Conservation (phyloP, 2,888 invertebrate species). For the Alsophila aescularia region DNA sequence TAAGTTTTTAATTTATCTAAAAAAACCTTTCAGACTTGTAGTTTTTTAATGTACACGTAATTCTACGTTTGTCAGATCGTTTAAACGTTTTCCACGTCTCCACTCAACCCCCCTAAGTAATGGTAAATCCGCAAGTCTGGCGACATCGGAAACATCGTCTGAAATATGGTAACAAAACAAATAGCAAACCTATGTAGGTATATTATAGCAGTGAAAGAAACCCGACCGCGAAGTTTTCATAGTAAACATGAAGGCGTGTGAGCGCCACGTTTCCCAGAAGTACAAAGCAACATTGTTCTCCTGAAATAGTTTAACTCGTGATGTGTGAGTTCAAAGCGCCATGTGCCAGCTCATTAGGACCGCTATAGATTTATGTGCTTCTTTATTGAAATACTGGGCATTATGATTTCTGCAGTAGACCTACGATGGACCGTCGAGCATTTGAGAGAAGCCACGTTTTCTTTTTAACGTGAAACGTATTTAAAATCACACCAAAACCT, state of each 20-base stretch:
- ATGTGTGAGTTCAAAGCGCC: conserved; percentile 62
- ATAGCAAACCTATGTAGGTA: conserved; percentile 47
- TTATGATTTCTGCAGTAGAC: no score
- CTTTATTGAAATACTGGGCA: conserved; percentile 6
- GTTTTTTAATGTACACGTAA: no score
- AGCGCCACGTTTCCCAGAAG: conserved; percentile 73
- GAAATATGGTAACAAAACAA: conserved; percentile 44
- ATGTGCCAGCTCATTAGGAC: conserved; percentile 64
- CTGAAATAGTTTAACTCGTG: conserved; percentile 71
- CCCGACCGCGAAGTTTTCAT: conserved; percentile 59
- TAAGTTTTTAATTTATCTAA: no score
- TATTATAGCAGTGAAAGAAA: conserved; percentile 52
- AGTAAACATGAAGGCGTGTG: conserved; percentile 72
- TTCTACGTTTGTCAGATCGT: no score
- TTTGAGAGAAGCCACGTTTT: no score
- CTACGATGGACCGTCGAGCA: no score
- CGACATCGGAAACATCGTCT: conserved; percentile 37
- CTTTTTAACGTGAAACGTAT: no score
- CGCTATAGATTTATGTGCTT: conserved; percentile 49
- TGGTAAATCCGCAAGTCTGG: background rate
- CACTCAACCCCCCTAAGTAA: no score
- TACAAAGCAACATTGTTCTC: conserved; percentile 72
- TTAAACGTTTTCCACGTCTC: no score
- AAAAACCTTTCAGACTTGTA: no score
- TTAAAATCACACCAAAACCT: no score